phyloP scores from a whole-genome alignment of 2,113 vertebrate species.

The Calidris pygmaea region DNA sequence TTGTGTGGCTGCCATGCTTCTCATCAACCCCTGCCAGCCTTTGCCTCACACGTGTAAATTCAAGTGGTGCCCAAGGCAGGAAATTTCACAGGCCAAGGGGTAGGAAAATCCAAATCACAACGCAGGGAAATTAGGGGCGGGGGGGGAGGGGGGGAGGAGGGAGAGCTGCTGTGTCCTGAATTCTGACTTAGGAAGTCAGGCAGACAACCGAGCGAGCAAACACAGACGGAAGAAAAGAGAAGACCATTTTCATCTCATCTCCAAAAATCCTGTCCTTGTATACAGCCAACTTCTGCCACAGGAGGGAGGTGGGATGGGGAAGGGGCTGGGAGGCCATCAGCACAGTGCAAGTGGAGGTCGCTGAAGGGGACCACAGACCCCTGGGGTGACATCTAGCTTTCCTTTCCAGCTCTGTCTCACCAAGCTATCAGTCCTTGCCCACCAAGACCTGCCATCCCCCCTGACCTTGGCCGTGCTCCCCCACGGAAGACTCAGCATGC shows the following conservation, averaged over 20 bases:
- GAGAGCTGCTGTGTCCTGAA: not conserved
- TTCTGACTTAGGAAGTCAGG: not conserved
- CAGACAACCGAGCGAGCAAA: not conserved
- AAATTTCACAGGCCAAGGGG: not conserved
- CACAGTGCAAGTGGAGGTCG: not conserved
- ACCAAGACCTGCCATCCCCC: not conserved
- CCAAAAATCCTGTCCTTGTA: not conserved
- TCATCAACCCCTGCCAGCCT: not conserved
- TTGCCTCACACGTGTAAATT: not conserved
- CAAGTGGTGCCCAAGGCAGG: not conserved
- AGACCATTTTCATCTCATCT: rapidly evolving
- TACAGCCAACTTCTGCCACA: rapidly evolving
- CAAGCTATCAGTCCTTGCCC: not conserved
- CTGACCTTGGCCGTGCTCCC: not conserved
- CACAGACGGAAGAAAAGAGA: not conserved
- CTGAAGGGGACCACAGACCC: not conserved
- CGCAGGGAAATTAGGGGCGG: rapidly evolving
- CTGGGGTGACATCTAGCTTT: not conserved
- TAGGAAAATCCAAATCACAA: not conserved
- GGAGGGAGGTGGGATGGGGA: not conserved
- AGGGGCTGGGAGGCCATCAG: not conserved
- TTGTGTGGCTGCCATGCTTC: rapidly evolving
- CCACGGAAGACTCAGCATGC: not conserved
- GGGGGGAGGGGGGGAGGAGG: rapidly evolving
- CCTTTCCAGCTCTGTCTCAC: not conserved